Conservation (phyloP, 2,797 vertebrate genomes). For the Nannoperca australis region DNA sequence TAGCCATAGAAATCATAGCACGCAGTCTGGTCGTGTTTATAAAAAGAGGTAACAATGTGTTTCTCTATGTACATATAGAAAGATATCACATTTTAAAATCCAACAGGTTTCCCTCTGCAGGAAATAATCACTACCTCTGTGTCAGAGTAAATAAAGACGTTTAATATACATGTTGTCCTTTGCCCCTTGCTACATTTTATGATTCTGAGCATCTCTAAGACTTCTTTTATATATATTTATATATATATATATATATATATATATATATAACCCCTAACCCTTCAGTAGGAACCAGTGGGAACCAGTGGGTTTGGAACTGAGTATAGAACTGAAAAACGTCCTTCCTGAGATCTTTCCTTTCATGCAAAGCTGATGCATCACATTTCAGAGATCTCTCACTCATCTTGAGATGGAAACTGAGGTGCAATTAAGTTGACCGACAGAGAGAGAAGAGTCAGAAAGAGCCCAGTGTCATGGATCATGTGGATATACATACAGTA, state of each 20-base stretch:
- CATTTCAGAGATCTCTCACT: constrained; percentile 35
- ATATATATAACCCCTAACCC: too few relatives aligned
- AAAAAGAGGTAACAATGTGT: background rate
- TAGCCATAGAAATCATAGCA: too few relatives aligned
- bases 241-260: too few relatives aligned
- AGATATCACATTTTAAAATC: background rate
- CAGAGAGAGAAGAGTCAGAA: constrained; percentile 22
- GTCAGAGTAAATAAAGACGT: background rate
- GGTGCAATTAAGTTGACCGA: constrained; percentile 45
- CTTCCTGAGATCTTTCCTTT: constrained; percentile 6
- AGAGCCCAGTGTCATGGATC: constrained; percentile 48
- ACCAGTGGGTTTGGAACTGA: too few relatives aligned
- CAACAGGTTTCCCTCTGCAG: background rate
- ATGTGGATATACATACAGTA: constrained; percentile 43
- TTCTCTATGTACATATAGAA: background rate
- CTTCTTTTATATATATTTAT: too few relatives aligned
- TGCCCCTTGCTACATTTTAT: too few relatives aligned
- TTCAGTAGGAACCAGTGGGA: too few relatives aligned
- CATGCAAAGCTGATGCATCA: constrained; percentile 19
- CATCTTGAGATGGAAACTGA: constrained; percentile 44
- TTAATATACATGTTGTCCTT: too few relatives aligned
- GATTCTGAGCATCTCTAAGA: too few relatives aligned
- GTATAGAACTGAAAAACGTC: background rate
- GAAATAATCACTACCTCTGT: background rate
- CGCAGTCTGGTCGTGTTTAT: background rate